These are phyloP conservation scores for Shargacucullia verbasci DNA, from an alignment of 2,888 invertebrate genomes.

Conservation along the genomic window DNA sequence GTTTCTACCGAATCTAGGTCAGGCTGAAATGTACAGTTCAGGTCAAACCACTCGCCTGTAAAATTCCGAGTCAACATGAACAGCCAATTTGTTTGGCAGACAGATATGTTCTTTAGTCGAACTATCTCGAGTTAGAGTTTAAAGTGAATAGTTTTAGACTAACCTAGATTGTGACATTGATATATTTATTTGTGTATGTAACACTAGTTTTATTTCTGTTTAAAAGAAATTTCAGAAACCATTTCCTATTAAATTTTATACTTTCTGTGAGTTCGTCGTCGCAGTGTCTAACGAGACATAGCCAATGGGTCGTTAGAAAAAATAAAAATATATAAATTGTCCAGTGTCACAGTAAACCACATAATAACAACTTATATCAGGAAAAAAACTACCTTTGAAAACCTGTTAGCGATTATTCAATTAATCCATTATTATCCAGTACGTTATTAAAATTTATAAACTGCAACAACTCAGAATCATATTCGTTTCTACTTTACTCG, in stretches of 20 bases:
- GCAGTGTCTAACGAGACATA: too few relatives aligned
- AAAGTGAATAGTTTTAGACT: slow-evolving; percentile 13
- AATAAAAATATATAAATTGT: too few relatives aligned
- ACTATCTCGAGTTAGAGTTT: slow-evolving; percentile 32
- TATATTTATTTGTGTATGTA: neutral
- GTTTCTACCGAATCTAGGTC: slow-evolving; percentile 58
- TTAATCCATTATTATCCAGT: neutral
- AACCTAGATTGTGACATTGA: slow-evolving; percentile 14
- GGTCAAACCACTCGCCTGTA: slow-evolving; percentile 59
- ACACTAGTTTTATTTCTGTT: too few relatives aligned
- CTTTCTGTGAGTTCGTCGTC: too few relatives aligned
- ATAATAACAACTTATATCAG: neutral
- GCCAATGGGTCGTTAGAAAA: too few relatives aligned
- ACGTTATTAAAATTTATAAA: neutral
- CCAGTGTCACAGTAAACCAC: too few relatives aligned
- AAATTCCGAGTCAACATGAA: slow-evolving; percentile 43
- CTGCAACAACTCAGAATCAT: neutral
- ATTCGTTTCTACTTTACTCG: too few relatives aligned
- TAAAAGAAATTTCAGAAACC: too few relatives aligned
- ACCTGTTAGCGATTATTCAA: neutral
- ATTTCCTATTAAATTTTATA: too few relatives aligned
- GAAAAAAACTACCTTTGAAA: slow-evolving; percentile 4
- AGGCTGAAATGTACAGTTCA: slow-evolving; percentile 53
- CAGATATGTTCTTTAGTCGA: slow-evolving; percentile 30
- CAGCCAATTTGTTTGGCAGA: slow-evolving; percentile 46